phyloP scores from a whole-genome alignment of 2,888 invertebrate species.

The Dasysyrphus albostriatus region DNA sequence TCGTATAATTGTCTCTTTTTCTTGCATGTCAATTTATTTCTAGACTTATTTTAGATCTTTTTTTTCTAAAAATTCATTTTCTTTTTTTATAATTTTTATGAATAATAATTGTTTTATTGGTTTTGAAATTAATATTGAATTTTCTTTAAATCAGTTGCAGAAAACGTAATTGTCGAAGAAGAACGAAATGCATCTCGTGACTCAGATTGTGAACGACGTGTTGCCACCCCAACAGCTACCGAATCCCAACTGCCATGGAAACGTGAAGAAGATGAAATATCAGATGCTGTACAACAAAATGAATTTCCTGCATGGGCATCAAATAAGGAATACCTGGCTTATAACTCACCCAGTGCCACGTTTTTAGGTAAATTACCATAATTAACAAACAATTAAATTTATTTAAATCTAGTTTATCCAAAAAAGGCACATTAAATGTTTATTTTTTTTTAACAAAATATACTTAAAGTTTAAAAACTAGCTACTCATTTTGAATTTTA shows the following conservation, averaged over 20 bases:
- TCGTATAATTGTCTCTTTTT: conserved; percentile 38
- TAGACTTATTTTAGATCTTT: neutral
- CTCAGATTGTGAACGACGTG: conserved; percentile 88
- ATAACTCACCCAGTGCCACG: conserved; percentile 95
- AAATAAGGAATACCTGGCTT: conserved; percentile 96
- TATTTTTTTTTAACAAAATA: neutral
- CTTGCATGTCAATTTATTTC: conserved; percentile 33
- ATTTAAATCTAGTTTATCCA: neutral
- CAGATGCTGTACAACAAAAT: conserved; percentile 89
- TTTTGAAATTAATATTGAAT: neutral
- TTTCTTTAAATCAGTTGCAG: conserved; percentile 79
- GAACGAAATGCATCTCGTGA: conserved; percentile 81
- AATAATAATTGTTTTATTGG: neutral
- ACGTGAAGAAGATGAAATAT: conserved; percentile 90
- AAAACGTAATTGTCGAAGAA: conserved; percentile 82
- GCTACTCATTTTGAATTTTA: too few species aligned
- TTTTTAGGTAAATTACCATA: conserved; percentile 89
- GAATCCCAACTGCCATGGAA: conserved; percentile 97
- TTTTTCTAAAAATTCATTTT: neutral
- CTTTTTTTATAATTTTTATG: neutral
- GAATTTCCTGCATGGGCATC: conserved; percentile 98
- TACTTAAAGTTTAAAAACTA: neutral
- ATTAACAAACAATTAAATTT: neutral
- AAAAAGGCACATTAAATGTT: neutral
- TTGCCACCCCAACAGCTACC: conserved; percentile 94